phyloP scores from a whole-genome alignment of 2,888 invertebrate genomes.

The Muschampia plurimacula region DNA sequence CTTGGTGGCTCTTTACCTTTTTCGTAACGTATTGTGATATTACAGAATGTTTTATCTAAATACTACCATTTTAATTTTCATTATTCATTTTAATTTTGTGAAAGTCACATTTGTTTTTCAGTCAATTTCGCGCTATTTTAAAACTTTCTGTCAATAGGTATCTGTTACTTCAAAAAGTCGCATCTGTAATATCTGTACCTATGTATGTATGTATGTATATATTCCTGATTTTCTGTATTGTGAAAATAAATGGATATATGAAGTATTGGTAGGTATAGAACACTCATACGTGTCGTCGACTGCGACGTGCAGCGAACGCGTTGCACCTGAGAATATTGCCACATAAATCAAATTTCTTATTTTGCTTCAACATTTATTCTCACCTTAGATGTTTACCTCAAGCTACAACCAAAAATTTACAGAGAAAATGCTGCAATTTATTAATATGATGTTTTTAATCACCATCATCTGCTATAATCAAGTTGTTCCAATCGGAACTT shows the following conservation, averaged over 20 bases:
- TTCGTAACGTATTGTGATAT: no score
- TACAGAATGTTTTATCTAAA: no score
- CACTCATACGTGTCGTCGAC: conserved; percentile 44
- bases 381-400: conserved; percentile 49
- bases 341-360: conserved; percentile 80
- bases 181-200: no score
- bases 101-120: not conserved
- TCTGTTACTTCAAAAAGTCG: no score
- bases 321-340: conserved; percentile 80
- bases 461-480: not conserved
- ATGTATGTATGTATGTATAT: not conserved
- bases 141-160: not conserved
- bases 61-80: no score
- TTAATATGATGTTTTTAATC: not conserved
- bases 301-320: conserved; percentile 54
- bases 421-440: not conserved
- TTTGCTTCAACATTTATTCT: conserved; percentile 68
- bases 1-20: no score
- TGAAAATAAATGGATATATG: no score
- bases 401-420: conserved; percentile 8
- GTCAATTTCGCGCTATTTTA: not conserved
- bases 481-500: not conserved
- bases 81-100: not conserved
- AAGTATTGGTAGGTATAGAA: not conserved
- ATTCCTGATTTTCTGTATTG: not conserved